These are phyloP conservation scores for Ernsta delagoae DNA, from an alignment of 2,888 invertebrate genomes.

Conservation along the genomic window DNA sequence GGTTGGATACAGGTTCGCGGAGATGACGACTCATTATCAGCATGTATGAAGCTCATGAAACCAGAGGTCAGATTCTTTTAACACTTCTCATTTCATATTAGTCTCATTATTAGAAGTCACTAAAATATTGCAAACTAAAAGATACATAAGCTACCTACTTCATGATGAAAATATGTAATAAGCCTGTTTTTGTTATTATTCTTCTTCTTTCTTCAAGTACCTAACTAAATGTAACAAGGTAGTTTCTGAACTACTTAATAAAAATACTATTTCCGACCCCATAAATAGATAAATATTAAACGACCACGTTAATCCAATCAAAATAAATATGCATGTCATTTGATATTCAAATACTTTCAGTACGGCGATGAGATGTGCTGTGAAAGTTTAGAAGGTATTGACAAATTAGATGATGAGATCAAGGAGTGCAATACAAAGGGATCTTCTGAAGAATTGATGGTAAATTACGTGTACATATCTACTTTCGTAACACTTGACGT, in stretches of 20 bases:
- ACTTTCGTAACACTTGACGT: too few species aligned
- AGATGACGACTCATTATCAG: constrained; percentile 23
- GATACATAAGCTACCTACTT: too few species aligned
- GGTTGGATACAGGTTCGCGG: constrained; percentile 40
- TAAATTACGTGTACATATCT: constrained; percentile 14
- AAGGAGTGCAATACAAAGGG: constrained; percentile 40
- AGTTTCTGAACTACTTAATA: not conserved
- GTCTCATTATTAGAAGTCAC: too few species aligned
- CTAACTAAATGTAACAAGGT: too few species aligned
- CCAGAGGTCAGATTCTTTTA: constrained; percentile 41
- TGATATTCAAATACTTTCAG: constrained; percentile 29
- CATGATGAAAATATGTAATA: too few species aligned
- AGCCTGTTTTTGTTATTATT: too few species aligned
- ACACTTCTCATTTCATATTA: not conserved
- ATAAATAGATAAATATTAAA: not conserved
- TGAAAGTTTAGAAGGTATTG: constrained; percentile 39
- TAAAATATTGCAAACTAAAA: too few species aligned
- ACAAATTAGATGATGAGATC: constrained; percentile 37
- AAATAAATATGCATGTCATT: not conserved
- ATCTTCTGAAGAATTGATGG: constrained; percentile 39
- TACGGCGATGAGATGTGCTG: constrained; percentile 44
- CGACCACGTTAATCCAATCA: not conserved
- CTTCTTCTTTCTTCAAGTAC: too few species aligned
- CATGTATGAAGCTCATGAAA: constrained; percentile 45
- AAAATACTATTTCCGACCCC: not conserved